phyloP scores from a whole-genome alignment of 1,140 invertebrate genomes.

The Trichomalopsis sarcophagae region DNA sequence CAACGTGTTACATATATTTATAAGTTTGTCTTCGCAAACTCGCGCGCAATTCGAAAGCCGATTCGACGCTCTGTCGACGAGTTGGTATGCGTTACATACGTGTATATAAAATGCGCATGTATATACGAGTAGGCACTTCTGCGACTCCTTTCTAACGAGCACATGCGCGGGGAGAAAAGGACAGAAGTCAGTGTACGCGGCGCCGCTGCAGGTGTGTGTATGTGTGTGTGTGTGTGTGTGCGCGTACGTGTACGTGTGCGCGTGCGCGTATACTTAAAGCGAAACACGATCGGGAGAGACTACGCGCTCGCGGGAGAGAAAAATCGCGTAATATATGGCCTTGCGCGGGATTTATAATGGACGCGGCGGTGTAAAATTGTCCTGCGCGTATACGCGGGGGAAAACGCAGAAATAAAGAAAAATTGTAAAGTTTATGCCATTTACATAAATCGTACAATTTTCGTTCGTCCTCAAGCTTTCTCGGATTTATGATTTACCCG shows the following conservation, averaged over 20 bases:
- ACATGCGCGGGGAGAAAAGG: conserved; percentile 20
- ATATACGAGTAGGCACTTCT: background rate
- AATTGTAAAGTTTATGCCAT: background rate
- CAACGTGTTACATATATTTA: background rate
- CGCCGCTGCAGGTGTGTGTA: background rate
- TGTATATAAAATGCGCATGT: conserved; percentile 11
- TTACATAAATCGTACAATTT: conserved; percentile 22
- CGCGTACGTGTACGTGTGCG: background rate
- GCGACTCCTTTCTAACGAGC: conserved; percentile 47
- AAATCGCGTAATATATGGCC: conserved; percentile 48
- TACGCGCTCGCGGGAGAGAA: conserved; percentile 12
- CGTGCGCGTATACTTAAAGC: background rate
- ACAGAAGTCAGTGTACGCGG: background rate
- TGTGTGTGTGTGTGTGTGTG: background rate
- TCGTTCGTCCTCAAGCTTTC: background rate
- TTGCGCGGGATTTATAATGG: conserved; percentile 43
- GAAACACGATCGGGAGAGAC: conserved; percentile 27
- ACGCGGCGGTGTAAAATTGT: conserved; percentile 26
- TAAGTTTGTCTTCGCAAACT: conserved; percentile 1
- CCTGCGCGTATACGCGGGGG: background rate
- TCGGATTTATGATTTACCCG: background rate
- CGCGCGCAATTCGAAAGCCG: conserved; percentile 33
- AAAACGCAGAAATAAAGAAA: background rate
- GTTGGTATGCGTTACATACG: background rate
- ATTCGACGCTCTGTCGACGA: conserved; percentile 33